Evolutionary conservation across 2,888 invertebrate species (phyloP), one percentile per base, ranked within the genome.

Genomic region (Trissoscelio sp.): DNA sequence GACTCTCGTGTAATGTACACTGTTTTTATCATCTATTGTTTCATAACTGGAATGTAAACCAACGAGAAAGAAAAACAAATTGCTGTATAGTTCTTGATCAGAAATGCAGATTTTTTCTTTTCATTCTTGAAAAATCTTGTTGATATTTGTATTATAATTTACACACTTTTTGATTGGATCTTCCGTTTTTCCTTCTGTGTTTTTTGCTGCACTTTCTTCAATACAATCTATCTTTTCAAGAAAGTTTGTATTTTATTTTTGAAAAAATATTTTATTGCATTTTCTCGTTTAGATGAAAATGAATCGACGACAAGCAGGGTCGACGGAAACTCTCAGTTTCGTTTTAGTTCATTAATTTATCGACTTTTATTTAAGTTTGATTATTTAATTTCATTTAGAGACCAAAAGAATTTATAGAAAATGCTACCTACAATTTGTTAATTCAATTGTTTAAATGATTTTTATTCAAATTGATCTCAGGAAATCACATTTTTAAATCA

Each of bases 281-380:
- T 66, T 24, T 55, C 39, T 57, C 39, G n/a, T 28, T 60, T 37
- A 9, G 46, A 34, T 73, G 4, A 57, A 69, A 80, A 69, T 74
- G 74, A 69, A 80, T 64, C 74, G 80, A 74, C 80, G 74, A 69
- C 46, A 80, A 74, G 73, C 80, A 80, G 80, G 74, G 80, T 67
- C 44, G 53, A 58, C 6, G 22, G 37, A 62, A 62, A 62, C 22
- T 24, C 16, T 62, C 14, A 31, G 7, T 31, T 7, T 3, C 1
- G 9, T 31, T 31, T 31, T 31, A n/a, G n/a, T n/a, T n/a, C n/a
- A n/a, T n/a, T n/a, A n/a, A n/a, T n/a, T n/a, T n/a, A n/a, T n/a
- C 24, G 24, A 24, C 3, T 24, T 24, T 24, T 24, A 6, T 24
- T 24, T 24, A 24, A 24, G 3, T 24, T 24, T 24, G 24, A 4